Percentiles rank a stretch among this genome's conserved stretches.
Conservation (phyloP, 2,113 vertebrate genomes). For the Struthio camelus region DNA sequence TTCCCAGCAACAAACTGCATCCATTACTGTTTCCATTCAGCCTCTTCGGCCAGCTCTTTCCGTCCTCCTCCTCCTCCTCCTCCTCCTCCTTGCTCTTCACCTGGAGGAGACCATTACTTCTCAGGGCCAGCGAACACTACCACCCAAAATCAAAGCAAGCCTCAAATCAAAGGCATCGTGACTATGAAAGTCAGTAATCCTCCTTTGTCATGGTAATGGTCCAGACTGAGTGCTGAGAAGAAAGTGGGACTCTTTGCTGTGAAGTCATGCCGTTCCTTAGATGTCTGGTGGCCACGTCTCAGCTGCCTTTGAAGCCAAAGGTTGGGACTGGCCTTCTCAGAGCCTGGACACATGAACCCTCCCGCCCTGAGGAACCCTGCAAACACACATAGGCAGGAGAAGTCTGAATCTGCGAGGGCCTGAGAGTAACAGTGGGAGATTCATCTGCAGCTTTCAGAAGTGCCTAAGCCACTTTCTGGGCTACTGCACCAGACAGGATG, state of each 20-base stretch:
- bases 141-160: constrained; percentile 65
- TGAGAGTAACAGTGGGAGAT: background rate
- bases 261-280: background rate
- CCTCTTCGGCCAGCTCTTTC: constrained; percentile 32
- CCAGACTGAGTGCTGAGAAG: background rate
- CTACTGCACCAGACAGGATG: background rate
- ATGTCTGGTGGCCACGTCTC: background rate
- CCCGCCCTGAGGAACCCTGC: background rate
- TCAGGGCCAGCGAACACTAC: constrained; percentile 14
- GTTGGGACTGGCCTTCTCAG: background rate
- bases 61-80: constrained; percentile 45
- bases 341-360: background rate
- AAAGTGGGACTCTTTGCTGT: background rate
- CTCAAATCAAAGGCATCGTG: constrained; percentile 79
- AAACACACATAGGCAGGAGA: background rate
- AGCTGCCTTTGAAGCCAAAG: background rate
- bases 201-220: constrained; percentile 79
- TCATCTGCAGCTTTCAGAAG: background rate
- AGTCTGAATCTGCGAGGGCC: background rate
- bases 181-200: constrained; percentile 85
- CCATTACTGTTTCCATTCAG: constrained; percentile 42
- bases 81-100: constrained; percentile 59
- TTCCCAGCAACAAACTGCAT: constrained; percentile 21
- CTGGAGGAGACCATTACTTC: background rate
- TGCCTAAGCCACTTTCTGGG: background rate